These are phyloP conservation scores for Colletes latitarsis DNA, from an alignment of 1,140 invertebrate species.

Conservation along the genomic window DNA sequence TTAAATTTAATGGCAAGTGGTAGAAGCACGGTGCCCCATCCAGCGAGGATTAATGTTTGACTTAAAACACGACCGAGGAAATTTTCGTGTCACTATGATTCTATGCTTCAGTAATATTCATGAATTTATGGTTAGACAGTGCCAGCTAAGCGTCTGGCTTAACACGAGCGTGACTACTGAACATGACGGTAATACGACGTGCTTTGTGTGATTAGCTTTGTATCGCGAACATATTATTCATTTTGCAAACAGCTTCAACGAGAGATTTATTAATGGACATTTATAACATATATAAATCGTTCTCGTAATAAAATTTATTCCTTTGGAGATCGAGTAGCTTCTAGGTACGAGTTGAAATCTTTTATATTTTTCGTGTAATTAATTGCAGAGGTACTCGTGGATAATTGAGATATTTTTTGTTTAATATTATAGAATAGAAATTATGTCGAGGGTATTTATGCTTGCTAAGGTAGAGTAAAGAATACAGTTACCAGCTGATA, in stretches of 20 bases:
- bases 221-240: not conserved
- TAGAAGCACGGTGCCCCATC: not conserved
- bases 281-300: too few relatives aligned
- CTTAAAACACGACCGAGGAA: not conserved
- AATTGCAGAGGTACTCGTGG: too few relatives aligned
- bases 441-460: not conserved
- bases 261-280: not conserved
- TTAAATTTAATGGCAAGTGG: not conserved
- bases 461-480: not conserved
- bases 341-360: too few relatives aligned
- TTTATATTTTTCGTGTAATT: too few relatives aligned
- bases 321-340: too few relatives aligned
- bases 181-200: not conserved
- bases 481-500: not conserved
- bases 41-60: not conserved
- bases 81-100: not conserved
- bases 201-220: not conserved
- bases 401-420: too few relatives aligned
- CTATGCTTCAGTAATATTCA: not conserved
- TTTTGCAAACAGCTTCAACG: not conserved
- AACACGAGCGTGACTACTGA: not conserved
- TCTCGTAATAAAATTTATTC: too few relatives aligned
- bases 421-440: too few relatives aligned
- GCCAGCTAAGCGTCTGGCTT: not conserved
- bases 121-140: not conserved